A percentile compares a stretch with the other conserved stretches of the same genome.
phyloP scores from a whole-genome alignment of 2,888 invertebrate species.

The Metalampra italica region DNA sequence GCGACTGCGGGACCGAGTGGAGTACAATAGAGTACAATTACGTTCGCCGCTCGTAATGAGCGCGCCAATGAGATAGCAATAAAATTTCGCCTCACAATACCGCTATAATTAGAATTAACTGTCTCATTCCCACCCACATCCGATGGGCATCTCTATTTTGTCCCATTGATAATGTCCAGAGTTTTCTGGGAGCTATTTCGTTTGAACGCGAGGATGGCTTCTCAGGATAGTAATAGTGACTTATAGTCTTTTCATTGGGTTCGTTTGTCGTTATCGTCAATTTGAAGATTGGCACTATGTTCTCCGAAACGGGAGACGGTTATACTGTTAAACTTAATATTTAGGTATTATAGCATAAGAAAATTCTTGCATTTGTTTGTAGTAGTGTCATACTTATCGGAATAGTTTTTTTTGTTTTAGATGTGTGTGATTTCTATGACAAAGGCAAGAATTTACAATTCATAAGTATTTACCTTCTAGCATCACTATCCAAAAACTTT shows the following conservation, averaged over 20 bases:
- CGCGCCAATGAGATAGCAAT: conserved; percentile 74
- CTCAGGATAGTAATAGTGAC: conserved; percentile 26
- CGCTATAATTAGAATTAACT: conserved; percentile 75
- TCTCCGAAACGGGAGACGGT: background rate
- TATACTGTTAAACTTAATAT: no score
- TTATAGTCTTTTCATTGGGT: conserved; percentile 38
- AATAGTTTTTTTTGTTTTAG: no score
- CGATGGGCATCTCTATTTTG: conserved; percentile 53
- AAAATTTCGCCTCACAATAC: conserved; percentile 73
- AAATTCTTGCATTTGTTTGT: no score
- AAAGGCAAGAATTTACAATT: no score
- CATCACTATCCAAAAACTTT: no score
- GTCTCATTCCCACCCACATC: conserved; percentile 71
- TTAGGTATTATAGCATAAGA: no score
- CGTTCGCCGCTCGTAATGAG: conserved; percentile 55
- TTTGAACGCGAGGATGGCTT: no score
- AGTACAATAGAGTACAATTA: conserved; percentile 71
- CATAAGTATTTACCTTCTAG: no score
- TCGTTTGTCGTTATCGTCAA: conserved; percentile 12
- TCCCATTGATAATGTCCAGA: conserved; percentile 49
- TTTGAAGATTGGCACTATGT: conserved; percentile 6
- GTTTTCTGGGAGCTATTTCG: conserved; percentile 14
- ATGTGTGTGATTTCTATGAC: no score
- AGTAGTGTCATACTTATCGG: no score
- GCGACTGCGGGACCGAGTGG: conserved; percentile 35